phyloP scores from a whole-genome alignment of 2,113 vertebrate species.

The Dromaius novaehollandiae region DNA sequence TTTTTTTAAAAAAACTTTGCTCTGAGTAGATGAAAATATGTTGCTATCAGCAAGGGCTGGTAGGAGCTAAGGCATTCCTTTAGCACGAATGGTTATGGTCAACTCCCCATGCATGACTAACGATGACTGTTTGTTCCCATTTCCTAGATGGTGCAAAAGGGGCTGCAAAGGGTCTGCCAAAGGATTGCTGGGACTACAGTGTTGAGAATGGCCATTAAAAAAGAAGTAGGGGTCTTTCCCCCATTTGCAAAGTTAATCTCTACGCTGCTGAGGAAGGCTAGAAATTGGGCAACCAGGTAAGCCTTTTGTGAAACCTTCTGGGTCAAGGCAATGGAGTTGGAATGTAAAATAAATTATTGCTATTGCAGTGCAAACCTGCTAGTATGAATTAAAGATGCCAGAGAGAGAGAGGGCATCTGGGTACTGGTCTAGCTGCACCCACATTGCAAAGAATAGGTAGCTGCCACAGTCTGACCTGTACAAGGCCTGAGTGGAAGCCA shows the following conservation, averaged over 20 bases:
- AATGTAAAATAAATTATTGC: background rate
- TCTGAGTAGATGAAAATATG: background rate
- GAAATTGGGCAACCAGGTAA: background rate
- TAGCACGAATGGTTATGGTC: background rate
- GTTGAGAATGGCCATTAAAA: background rate
- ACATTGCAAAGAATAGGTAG: rapidly evolving
- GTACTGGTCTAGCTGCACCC: background rate
- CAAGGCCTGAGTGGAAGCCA: background rate
- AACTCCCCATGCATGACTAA: background rate
- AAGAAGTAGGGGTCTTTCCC: background rate
- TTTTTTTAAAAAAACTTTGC: background rate
- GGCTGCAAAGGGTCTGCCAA: background rate
- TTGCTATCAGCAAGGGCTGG: background rate
- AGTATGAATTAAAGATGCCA: background rate
- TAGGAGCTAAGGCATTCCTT: background rate
- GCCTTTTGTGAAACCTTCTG: background rate
- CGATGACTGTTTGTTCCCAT: background rate
- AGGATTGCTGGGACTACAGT: background rate
- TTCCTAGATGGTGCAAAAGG: background rate
- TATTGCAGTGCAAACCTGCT: background rate
- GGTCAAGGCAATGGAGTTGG: background rate
- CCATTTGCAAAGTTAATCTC: background rate
- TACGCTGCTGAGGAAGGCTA: background rate
- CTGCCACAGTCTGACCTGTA: background rate
- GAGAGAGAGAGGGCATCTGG: background rate